Evolutionary conservation across 2,888 invertebrate species (phyloP).

Genomic region (Colletes collaris): DNA sequence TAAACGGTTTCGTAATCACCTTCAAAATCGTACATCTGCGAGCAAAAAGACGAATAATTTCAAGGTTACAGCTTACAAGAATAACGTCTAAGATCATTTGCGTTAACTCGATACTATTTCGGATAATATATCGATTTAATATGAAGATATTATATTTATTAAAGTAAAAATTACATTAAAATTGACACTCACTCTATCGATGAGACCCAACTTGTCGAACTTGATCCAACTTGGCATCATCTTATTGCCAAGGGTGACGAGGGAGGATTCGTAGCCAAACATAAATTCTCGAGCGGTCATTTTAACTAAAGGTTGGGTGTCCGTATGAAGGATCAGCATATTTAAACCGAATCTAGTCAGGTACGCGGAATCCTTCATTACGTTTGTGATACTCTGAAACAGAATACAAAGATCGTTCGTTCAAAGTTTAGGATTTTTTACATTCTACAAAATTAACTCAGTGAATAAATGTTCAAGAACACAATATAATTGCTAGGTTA

Average conservation of each 20-base stretch:
- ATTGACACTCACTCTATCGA: conserved; percentile 90
- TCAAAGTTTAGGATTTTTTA: too few species aligned
- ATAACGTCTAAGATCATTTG: too few species aligned
- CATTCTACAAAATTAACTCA: too few species aligned
- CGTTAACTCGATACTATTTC: not conserved
- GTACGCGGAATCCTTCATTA: conserved; percentile 87
- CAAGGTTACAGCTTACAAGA: not conserved
- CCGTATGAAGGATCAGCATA: conserved; percentile 87
- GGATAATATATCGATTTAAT: too few species aligned
- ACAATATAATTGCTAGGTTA: too few species aligned
- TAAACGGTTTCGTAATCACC: conserved; percentile 91
- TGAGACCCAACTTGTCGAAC: conserved; percentile 94
- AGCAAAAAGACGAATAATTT: conserved; percentile 24
- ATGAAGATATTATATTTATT: too few species aligned
- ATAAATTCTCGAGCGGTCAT: conserved; percentile 95
- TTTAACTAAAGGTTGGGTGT: conserved; percentile 88
- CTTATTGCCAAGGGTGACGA: conserved; percentile 92
- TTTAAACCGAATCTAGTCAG: conserved; percentile 89
- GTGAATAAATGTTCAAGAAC: too few species aligned
- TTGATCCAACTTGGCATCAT: conserved; percentile 93
- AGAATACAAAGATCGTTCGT: too few species aligned
- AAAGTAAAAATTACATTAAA: not conserved
- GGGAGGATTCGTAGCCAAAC: conserved; percentile 93
- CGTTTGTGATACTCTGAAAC: conserved; percentile 91
- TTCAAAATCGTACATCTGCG: conserved; percentile 93